phyloP scores from a whole-genome alignment of 2,797 vertebrate species.

The Synaphobranchus kaupii region DNA sequence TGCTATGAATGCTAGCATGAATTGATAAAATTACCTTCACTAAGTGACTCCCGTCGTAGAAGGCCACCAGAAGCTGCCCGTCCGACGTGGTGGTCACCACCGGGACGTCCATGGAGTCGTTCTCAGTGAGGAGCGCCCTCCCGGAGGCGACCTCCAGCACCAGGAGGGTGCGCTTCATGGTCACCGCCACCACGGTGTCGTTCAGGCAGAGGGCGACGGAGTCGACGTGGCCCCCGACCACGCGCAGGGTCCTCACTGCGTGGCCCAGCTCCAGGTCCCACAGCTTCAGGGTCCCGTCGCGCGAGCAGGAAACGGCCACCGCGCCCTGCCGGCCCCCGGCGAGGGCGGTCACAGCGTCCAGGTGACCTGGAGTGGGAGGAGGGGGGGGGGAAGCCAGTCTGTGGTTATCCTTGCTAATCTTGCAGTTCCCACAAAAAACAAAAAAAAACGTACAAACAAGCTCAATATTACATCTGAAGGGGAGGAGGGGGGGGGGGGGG shows the following conservation, averaged over 20 bases:
- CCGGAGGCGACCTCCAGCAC: slow-evolving; percentile 65
- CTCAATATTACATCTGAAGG: background rate
- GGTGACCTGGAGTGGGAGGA: slow-evolving; percentile 59
- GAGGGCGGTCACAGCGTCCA: slow-evolving; percentile 63
- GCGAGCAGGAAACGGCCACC: slow-evolving; percentile 57
- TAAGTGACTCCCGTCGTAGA: slow-evolving; percentile 64
- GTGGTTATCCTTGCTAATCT: background rate
- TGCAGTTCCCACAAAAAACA: background rate
- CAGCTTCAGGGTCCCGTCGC: slow-evolving; percentile 64
- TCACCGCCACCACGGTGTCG: slow-evolving; percentile 62
- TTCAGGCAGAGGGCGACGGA: slow-evolving; percentile 61
- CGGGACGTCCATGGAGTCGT: slow-evolving; percentile 55
- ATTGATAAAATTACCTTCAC: slow-evolving; percentile 53
- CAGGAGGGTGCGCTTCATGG: slow-evolving; percentile 61
- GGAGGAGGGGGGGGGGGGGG: too few species aligned
- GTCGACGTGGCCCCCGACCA: slow-evolving; percentile 49
- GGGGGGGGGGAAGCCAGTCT: background rate
- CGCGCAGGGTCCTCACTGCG: slow-evolving; percentile 52
- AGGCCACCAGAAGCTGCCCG: slow-evolving; percentile 60
- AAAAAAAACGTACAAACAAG: background rate
- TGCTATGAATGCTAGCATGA: background rate
- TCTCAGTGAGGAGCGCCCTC: slow-evolving; percentile 58
- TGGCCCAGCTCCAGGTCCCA: slow-evolving; percentile 62
- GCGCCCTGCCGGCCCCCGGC: slow-evolving; percentile 50
- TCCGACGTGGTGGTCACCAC: slow-evolving; percentile 58